Evolutionary conservation across 2,113 vertebrate genomes (phyloP).

Genomic region (Barnardius zonarius): DNA sequence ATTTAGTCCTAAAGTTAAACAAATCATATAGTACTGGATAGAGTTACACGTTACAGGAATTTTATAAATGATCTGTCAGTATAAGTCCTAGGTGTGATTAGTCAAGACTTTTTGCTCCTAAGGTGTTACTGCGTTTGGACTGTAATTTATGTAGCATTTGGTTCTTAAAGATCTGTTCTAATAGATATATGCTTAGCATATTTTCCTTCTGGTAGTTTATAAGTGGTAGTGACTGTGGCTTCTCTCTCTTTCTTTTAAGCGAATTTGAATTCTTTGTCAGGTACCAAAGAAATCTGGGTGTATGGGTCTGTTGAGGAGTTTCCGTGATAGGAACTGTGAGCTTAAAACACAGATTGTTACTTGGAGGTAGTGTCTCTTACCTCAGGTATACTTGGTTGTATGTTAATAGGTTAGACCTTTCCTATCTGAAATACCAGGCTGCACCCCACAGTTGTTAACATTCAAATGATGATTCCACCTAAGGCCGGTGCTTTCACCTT

Average conservation of each 20-base stretch:
- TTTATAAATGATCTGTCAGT: slow-evolving; percentile 63
- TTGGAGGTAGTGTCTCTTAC: neutral
- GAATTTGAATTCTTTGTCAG: neutral
- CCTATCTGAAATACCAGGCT: neutral
- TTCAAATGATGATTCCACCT: neutral
- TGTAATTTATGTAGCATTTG: neutral
- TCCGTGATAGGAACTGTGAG: neutral
- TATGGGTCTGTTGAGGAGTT: neutral
- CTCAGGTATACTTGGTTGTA: neutral
- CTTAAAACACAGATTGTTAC: neutral
- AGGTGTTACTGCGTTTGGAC: slow-evolving; percentile 7
- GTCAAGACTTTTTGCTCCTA: neutral
- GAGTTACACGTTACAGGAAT: slow-evolving; percentile 36
- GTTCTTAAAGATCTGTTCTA: neutral
- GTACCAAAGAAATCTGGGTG: neutral
- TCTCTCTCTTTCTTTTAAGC: neutral
- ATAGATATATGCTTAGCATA: neutral
- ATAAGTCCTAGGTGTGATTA: slow-evolving; percentile 4
- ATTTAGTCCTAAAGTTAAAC: slow-evolving; percentile 58
- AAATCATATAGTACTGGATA: slow-evolving; percentile 52
- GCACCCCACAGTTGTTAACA: neutral
- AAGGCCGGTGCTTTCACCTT: neutral
- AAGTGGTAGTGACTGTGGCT: neutral
- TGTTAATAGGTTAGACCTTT: neutral
- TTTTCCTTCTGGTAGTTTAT: neutral